phyloP scores from a whole-genome alignment of 2,113 vertebrate species.

The Ictalurus punctatus region DNA sequence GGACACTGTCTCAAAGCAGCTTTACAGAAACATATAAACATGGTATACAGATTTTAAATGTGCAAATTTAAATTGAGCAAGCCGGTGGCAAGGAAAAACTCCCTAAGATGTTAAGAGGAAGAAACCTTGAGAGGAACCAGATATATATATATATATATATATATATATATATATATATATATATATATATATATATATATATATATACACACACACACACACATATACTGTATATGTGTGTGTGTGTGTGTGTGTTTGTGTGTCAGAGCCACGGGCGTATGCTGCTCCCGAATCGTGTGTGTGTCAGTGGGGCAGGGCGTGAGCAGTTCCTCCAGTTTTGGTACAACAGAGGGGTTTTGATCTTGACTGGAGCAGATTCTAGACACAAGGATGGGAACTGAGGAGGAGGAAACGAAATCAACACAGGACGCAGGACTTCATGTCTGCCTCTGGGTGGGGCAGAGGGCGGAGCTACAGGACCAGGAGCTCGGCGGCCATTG shows the following conservation, averaged over 20 bases:
- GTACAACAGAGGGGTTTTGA: conserved; percentile 28
- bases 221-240: not conserved
- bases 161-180: too few species aligned
- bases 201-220: too few species aligned
- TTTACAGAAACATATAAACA: too few species aligned
- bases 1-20: too few species aligned
- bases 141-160: too few species aligned
- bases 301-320: not conserved
- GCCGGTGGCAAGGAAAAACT: too few species aligned
- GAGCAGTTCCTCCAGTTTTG: conserved; percentile 51
- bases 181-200: too few species aligned
- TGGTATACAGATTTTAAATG: too few species aligned
- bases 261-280: conserved; percentile 64
- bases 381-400: conserved; percentile 53
- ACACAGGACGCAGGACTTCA: conserved; percentile 67
- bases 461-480: not conserved
- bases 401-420: conserved; percentile 72
- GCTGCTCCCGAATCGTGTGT: conserved; percentile 3
- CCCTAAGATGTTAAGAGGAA: too few species aligned
- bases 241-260: not conserved
- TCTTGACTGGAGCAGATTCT: not conserved
- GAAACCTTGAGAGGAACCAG: too few species aligned
- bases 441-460: conserved; percentile 27
- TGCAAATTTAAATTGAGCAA: too few species aligned
- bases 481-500: not conserved